Evolutionary conservation across 92 coral and sea anemone species (phyloP).

Genomic region (Pocillopora grandis): DNA sequence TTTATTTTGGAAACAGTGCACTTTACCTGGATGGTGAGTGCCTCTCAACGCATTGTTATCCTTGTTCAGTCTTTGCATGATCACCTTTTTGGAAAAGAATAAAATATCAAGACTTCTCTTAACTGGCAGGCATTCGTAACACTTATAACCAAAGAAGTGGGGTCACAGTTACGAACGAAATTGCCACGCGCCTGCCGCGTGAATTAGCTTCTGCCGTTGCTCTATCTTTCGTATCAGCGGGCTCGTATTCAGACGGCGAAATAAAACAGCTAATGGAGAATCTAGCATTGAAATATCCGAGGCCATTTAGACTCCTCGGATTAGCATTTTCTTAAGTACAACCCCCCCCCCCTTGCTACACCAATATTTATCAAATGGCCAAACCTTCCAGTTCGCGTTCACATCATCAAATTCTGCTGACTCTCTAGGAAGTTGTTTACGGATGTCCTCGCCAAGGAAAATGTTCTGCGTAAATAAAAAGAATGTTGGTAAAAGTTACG

Average conservation of each 20-base stretch:
- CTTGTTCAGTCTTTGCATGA: slow-evolving; percentile 94
- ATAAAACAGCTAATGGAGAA: too few relatives aligned
- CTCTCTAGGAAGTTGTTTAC: slow-evolving; percentile 97
- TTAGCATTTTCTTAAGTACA: too few relatives aligned
- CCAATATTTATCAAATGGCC: background rate
- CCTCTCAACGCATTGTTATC: slow-evolving; percentile 96
- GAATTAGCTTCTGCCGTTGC: too few relatives aligned
- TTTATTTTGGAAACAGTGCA: background rate
- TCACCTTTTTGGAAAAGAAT: slow-evolving; percentile 54
- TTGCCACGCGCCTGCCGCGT: too few relatives aligned
- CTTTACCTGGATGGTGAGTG: slow-evolving; percentile 86
- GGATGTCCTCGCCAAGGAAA: slow-evolving; percentile 99
- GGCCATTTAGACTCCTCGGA: too few relatives aligned
- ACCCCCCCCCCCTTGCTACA: too few relatives aligned
- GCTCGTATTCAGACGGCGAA: too few relatives aligned
- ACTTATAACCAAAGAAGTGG: too few relatives aligned
- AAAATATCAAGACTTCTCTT: background rate
- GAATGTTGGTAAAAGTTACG: background rate
- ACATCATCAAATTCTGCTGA: slow-evolving; percentile 99
- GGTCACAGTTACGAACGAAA: too few relatives aligned
- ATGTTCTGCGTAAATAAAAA: slow-evolving; percentile 71
- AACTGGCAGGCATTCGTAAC: background rate
- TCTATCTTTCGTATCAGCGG: too few relatives aligned
- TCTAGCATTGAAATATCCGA: too few relatives aligned
- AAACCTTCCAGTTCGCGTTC: slow-evolving; percentile 96